Conservation (phyloP, 2,113 vertebrate genomes). For the Gymnobelideus leadbeateri region DNA sequence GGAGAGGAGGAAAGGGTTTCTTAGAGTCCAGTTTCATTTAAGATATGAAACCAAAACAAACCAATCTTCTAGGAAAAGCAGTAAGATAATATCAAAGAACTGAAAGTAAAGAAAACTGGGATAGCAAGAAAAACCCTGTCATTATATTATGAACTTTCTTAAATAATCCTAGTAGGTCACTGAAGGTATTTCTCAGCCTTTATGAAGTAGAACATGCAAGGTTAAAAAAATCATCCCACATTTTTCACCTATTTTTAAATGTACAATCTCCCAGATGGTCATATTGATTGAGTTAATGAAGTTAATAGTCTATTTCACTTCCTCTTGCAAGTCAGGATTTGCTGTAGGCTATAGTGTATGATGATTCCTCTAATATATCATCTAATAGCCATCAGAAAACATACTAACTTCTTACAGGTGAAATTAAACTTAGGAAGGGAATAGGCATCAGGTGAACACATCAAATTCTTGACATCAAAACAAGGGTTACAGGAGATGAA, state of each 20-base stretch:
- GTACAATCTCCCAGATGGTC: constrained; percentile 65
- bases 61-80: not conserved
- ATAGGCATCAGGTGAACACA: not conserved
- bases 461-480: not conserved
- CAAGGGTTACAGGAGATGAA: not conserved
- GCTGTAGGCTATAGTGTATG: constrained; percentile 36
- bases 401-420: not conserved
- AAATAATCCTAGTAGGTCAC: constrained; percentile 60
- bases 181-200: constrained; percentile 68
- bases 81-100: no score
- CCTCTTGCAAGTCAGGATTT: constrained; percentile 51
- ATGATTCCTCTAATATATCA: constrained; percentile 61
- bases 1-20: not conserved
- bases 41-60: not conserved
- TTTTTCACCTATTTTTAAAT: constrained; percentile 75
- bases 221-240: constrained; percentile 69
- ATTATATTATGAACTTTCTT: constrained; percentile 4
- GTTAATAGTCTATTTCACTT: constrained; percentile 57
- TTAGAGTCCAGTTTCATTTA: not conserved
- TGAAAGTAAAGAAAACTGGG: not conserved
- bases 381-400: constrained; percentile 14
- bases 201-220: constrained; percentile 66
- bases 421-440: not conserved
- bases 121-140: not conserved
- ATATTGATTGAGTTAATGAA: constrained; percentile 70